Evolutionary conservation across 1,140 invertebrate genomes (phyloP), one percentile per base, ranked within the genome.

Genomic region (Homalodisca vitripennis): DNA sequence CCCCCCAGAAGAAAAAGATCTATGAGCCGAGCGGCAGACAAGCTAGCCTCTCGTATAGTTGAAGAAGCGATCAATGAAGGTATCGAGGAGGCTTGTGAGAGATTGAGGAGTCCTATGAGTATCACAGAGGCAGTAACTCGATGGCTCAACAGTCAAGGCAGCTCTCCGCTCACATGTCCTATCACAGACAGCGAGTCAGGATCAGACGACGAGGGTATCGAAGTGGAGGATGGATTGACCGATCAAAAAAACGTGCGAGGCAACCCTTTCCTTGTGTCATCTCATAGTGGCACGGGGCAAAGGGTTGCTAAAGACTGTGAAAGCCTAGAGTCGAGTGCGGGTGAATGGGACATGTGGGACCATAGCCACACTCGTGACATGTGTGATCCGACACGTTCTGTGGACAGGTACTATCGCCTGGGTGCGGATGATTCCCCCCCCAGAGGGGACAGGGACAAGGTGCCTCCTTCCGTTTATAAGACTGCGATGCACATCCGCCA

Each of bases 231-330:
- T 47, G 47, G 32, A 2, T 27, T 53, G 47, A 75, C 74, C 70
- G 75, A 72, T 77, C 75, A 74, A 79, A 79, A 79, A 79, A 79
- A 79, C 78, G 75, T 68, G 76, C 34, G 73, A 73, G 69, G 76
- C 77, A 78, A 78, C 78, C 78, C 77, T 79, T 78, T 75, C 73
- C 77, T 72, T 79, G 78, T 72, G 73, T 73, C 75, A 76, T 79
- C 70, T 75, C 75, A 62, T 79, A 75, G 74, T 71, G 70, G 66
- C 17, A 48, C 69, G 31, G 55, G 67, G 69, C 68, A 69, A 73
- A 74, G 71, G 72, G 71, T 74, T 73, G 73, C 74, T 57, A 67
- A 67, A 22, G 67, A 72, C 27, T 69, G 30, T 34, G 69, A 30
- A 34, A 66, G 63, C 31, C 17, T 65, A 17, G 55, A 64, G 30